Conservation (phyloP, 2,797 vertebrate species). For the Microctenopoma stevenorrisi region DNA sequence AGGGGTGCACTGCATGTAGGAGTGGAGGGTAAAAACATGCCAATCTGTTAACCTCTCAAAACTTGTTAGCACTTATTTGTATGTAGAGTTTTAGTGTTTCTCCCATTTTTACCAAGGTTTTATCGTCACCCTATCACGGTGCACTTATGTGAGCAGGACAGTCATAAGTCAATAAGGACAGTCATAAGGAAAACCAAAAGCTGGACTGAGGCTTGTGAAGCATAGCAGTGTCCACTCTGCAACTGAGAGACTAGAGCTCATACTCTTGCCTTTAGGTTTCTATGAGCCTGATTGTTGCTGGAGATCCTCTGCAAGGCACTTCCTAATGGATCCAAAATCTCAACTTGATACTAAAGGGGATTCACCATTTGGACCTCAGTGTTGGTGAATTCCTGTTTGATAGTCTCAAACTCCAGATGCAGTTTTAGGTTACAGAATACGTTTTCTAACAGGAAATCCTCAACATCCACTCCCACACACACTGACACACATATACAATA, state of each 20-base stretch:
- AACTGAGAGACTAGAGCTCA: too few species aligned
- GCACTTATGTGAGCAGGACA: too few species aligned
- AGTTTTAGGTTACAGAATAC: background rate
- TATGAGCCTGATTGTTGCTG: background rate
- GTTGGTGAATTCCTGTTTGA: too few species aligned
- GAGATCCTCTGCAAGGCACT: too few species aligned
- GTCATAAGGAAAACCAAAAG: too few species aligned
- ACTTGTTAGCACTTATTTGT: background rate
- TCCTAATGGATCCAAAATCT: background rate
- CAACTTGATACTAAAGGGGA: background rate
- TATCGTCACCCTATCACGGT: too few species aligned
- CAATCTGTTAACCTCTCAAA: slow-evolving; percentile 1
- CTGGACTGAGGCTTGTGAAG: too few species aligned
- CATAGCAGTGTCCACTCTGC: too few species aligned
- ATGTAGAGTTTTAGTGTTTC: background rate
- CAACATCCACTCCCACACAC: background rate
- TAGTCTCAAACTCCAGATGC: too few species aligned
- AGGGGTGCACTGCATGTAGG: background rate
- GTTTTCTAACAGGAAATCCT: background rate
- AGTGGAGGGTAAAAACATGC: background rate
- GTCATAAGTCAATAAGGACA: too few species aligned
- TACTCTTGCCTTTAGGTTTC: background rate
- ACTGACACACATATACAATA: slow-evolving; percentile 7
- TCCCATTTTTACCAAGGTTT: too few species aligned
- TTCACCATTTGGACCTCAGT: too few species aligned